Evolutionary conservation across 1,140 invertebrate species (phyloP).

Genomic region (Bombus turneri): DNA sequence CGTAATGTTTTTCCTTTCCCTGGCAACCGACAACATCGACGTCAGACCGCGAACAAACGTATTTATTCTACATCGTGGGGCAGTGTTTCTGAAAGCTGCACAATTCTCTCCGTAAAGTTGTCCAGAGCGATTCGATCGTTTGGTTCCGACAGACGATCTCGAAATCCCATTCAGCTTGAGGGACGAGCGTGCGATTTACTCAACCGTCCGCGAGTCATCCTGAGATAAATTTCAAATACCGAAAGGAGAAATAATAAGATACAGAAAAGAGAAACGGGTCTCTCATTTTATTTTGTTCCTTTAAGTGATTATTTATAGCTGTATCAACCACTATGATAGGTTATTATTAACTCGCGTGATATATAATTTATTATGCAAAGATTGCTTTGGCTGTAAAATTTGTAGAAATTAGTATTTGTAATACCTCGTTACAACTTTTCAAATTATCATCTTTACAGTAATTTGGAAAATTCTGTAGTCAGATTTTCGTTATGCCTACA

Average conservation of each 20-base stretch:
- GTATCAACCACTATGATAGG: neutral
- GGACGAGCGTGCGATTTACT: neutral
- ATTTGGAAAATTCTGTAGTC: too few species aligned
- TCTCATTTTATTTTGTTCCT: too few species aligned
- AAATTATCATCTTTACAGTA: too few species aligned
- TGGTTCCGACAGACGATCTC: conserved; percentile 27
- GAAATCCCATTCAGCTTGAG: conserved; percentile 5
- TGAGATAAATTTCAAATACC: neutral
- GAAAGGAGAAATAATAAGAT: too few species aligned
- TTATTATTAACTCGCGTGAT: too few species aligned
- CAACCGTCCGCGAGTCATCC: neutral
- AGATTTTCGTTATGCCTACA: too few species aligned
- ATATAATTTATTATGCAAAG: too few species aligned
- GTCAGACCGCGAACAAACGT: neutral
- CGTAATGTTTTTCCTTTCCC: conserved; percentile 3
- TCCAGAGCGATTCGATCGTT: conserved; percentile 8
- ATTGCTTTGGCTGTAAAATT: too few species aligned
- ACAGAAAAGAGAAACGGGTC: neutral
- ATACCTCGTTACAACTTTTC: too few species aligned
- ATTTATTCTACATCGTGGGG: conserved; percentile 8
- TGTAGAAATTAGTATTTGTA: too few species aligned
- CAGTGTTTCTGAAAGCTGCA: conserved; percentile 31
- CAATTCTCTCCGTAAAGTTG: conserved; percentile 2
- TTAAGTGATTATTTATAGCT: neutral
- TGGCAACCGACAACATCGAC: conserved; percentile 1